Percentiles rank a stretch among this genome's conserved stretches.
Conservation (phyloP, 2,797 vertebrate species). For the Tamandua tetradactyla region DNA sequence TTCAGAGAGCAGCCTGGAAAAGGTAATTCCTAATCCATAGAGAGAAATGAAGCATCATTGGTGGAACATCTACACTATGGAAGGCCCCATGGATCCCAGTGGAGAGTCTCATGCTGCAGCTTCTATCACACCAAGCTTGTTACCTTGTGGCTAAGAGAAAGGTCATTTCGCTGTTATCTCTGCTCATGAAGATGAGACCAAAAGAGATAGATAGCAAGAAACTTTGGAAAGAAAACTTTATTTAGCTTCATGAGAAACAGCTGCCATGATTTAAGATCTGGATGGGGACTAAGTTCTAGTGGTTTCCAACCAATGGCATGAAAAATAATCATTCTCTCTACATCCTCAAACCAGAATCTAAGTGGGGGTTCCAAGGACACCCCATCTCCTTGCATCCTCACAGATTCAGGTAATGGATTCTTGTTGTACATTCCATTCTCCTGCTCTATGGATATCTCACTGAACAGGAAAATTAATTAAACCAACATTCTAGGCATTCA, state of each 20-base stretch:
- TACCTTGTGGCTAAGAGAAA: background rate
- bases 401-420: background rate
- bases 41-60: background rate
- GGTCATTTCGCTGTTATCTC: background rate
- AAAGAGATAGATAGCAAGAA: constrained; percentile 42
- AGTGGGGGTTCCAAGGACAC: background rate
- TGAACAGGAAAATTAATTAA: constrained; percentile 40
- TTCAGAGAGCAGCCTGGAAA: background rate
- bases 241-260: constrained; percentile 69
- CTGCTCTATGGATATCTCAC: background rate
- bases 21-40: background rate
- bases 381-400: background rate
- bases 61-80: too few species aligned
- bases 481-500: constrained; percentile 41
- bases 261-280: constrained; percentile 48
- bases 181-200: background rate
- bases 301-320: background rate
- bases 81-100: background rate
- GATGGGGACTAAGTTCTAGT: background rate
- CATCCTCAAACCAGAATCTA: background rate
- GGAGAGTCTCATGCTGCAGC: background rate
- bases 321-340: background rate
- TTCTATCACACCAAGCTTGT: background rate
- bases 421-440: background rate
- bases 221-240: constrained; percentile 72